These are phyloP conservation scores for Tinamus guttatus DNA, from an alignment of 2,113 vertebrate genomes.

Conservation along the genomic window DNA sequence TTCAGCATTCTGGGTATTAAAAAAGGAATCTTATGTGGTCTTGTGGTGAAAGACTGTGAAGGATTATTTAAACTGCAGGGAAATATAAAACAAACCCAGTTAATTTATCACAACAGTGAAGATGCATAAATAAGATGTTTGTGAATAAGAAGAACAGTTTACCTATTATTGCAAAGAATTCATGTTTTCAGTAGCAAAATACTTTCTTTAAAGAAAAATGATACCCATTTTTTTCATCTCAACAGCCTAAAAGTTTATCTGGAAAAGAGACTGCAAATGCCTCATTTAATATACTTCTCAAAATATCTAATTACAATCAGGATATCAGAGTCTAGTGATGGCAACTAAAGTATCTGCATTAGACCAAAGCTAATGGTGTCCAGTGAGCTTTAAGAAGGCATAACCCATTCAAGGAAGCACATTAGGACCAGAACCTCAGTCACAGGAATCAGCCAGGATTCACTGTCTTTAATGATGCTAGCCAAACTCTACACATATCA, in stretches of 20 bases:
- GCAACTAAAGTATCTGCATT: neutral
- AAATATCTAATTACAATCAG: slow-evolving; percentile 29
- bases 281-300: neutral
- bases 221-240: slow-evolving; percentile 37
- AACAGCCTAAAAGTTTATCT: neutral
- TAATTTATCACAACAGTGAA: slow-evolving; percentile 85
- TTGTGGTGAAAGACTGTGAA: slow-evolving; percentile 82
- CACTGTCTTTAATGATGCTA: neutral
- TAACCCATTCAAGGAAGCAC: neutral
- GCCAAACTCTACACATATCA: neutral
- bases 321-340: neutral
- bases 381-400: neutral
- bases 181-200: slow-evolving; percentile 66
- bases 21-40: slow-evolving; percentile 83
- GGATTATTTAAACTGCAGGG: slow-evolving; percentile 84
- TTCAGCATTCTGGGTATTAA: slow-evolving; percentile 85
- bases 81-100: slow-evolving; percentile 84
- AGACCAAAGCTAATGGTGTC: neutral
- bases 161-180: slow-evolving; percentile 76
- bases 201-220: slow-evolving; percentile 74
- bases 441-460: neutral
- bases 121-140: slow-evolving; percentile 83
- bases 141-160: slow-evolving; percentile 80
- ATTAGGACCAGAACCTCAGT: neutral
- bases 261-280: slow-evolving; percentile 31